phyloP scores from a whole-genome alignment of 2,797 vertebrate genomes.

The Steatocranus sp. region DNA sequence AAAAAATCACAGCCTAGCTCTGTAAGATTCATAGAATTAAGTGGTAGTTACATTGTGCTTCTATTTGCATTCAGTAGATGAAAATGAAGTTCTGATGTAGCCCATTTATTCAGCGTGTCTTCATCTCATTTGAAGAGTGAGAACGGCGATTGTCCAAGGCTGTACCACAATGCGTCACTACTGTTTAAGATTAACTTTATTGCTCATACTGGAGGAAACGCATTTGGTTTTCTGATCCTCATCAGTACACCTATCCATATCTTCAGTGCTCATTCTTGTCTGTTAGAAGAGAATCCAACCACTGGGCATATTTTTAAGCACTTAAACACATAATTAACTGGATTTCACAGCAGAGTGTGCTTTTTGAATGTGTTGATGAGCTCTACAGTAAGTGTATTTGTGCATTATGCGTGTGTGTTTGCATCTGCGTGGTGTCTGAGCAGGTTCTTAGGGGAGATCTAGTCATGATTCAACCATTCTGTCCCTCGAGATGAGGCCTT shows the following conservation, averaged over 20 bases:
- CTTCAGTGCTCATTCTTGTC: neutral
- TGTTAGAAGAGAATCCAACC: neutral
- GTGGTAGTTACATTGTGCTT: neutral
- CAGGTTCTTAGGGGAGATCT: constrained; percentile 38
- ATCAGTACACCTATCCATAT: neutral
- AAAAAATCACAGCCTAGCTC: constrained; percentile 3
- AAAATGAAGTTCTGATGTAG: neutral
- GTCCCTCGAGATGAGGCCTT: constrained; percentile 50
- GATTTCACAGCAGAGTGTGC: neutral
- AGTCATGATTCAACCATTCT: constrained; percentile 59
- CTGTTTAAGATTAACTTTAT: neutral
- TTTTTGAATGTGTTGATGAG: neutral
- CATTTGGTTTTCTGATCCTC: neutral
- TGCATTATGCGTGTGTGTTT: neutral
- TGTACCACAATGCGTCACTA: neutral
- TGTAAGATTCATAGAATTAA: constrained; percentile 8
- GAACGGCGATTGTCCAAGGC: neutral
- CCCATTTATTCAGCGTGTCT: neutral
- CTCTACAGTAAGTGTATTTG: neutral
- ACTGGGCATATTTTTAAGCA: neutral
- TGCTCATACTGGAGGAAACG: neutral
- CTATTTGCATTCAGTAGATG: neutral
- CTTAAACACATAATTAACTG: neutral
- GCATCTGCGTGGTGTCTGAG: neutral
- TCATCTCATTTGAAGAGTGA: neutral